Conservation (phyloP, 2,113 vertebrate genomes). For the Pagrus major region DNA sequence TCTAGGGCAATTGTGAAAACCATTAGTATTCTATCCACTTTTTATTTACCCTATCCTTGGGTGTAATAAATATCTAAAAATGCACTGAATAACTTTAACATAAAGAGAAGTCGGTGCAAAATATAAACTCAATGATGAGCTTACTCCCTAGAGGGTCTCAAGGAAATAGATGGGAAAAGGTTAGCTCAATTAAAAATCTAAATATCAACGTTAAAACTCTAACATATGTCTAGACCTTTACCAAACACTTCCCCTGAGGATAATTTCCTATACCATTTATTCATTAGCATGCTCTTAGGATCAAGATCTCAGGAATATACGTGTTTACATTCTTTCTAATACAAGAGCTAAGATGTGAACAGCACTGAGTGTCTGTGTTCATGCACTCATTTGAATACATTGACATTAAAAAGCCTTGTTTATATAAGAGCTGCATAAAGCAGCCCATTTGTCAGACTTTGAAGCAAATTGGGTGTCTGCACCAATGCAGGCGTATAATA, state of each 20-base stretch:
- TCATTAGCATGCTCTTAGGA: background rate
- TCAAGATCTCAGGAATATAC: background rate
- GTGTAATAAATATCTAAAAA: background rate
- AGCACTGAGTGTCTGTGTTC: slow-evolving; percentile 2
- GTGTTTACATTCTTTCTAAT: slow-evolving; percentile 1
- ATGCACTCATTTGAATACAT: slow-evolving; percentile 55
- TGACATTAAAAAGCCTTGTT: slow-evolving; percentile 56
- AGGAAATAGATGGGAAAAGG: slow-evolving; percentile 34
- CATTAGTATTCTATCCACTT: slow-evolving; percentile 1
- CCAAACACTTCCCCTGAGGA: slow-evolving; percentile 19
- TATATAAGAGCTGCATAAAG: slow-evolving; percentile 45
- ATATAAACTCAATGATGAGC: slow-evolving; percentile 16
- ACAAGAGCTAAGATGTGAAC: background rate
- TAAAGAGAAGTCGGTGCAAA: slow-evolving; percentile 7
- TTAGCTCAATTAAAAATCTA: slow-evolving; percentile 43
- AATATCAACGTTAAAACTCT: slow-evolving; percentile 29
- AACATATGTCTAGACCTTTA: slow-evolving; percentile 20
- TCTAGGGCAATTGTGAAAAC: background rate
- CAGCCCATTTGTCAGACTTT: slow-evolving; percentile 51
- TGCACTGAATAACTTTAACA: background rate
- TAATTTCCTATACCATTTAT: background rate
- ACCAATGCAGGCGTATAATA: slow-evolving; percentile 10
- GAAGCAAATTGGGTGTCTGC: slow-evolving; percentile 36
- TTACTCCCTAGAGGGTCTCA: background rate
- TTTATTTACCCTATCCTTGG: background rate